Evolutionary conservation across 1,140 invertebrate genomes (phyloP), one percentile per base, ranked within the genome.

Genomic region (Trinorchestia longiramus): DNA sequence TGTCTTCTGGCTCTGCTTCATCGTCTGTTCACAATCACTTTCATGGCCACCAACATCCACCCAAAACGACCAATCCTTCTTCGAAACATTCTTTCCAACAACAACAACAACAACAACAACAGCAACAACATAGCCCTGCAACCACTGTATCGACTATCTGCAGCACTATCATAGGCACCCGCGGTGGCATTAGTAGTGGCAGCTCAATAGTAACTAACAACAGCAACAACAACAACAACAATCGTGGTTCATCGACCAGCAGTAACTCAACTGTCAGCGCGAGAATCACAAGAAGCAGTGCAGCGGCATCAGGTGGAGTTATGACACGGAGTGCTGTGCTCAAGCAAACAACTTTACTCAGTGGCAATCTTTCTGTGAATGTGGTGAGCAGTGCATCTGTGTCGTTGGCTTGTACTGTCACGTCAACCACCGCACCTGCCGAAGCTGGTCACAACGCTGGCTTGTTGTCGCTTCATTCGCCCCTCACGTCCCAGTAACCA

Each of bases 1-100:
- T 40, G 40, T 91, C 92, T 44, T 45, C 92, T 41, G 87, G 36
- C 40, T 28, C 90, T 92, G 40, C 90, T 94, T 47, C 92, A 15
- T 43, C 43, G 8, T 94, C 92, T 45, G 36, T 47, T 8, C 92
- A 94, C 92, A 94, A 94, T 40, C 92, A 94, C 92, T 94, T 94
- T 94, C 92, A 94, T 36, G 17, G 44, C 43, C 92, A 94, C 40
- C 44, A 44, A 47, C 43, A 94, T 40, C 92, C 92, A 6, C 62
- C 62, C 1, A 77, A 77, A 36, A 19, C 43, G 92, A 15, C 43
- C 92, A 47, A 36, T 44, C 19, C 43, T 28, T 15, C 92, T 40
- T 45, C 43, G 1, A 94, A 94, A 45, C 88, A 42, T 42, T 11
- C 88, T 43, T 90, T 43, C 41, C 88, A 90, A 15, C 88, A 90